These are phyloP conservation scores for Phaetusa simplex DNA, from an alignment of 2,113 vertebrate species.

Conservation along the genomic window DNA sequence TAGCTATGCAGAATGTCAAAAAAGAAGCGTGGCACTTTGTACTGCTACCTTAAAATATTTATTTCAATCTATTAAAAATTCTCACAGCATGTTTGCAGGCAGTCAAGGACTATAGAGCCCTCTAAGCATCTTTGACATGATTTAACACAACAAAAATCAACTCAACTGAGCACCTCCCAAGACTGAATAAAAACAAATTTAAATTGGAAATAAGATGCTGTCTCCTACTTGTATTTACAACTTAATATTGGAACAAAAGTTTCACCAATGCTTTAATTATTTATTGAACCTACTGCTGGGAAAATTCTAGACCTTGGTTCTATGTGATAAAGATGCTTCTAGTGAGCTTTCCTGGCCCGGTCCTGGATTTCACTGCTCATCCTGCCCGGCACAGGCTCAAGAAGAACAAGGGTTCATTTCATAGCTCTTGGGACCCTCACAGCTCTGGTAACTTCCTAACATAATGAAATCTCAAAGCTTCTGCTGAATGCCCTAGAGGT, in stretches of 20 bases:
- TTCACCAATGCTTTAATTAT: conserved; percentile 39
- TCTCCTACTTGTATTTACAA: conserved; percentile 39
- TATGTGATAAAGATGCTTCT: background rate
- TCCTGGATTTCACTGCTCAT: background rate
- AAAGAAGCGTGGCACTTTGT: background rate
- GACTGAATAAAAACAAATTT: conserved; percentile 36
- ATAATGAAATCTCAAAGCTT: background rate
- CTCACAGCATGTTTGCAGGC: conserved; percentile 1
- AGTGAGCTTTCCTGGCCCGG: background rate
- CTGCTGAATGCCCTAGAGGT: background rate
- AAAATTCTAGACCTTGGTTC: conserved; percentile 29
- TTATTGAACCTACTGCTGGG: conserved; percentile 2
- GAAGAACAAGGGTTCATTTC: background rate
- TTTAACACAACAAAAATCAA: conserved; percentile 48
- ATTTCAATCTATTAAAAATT: conserved; percentile 43
- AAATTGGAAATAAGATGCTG: conserved; percentile 42
- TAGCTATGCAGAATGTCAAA: background rate
- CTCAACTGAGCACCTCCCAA: background rate
- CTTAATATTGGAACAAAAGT: conserved; percentile 44
- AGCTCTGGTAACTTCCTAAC: background rate
- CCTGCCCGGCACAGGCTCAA: background rate
- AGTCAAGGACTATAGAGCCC: background rate
- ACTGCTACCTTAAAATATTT: conserved; percentile 39
- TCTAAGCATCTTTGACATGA: conserved; percentile 17
- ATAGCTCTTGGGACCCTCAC: background rate